phyloP scores from a whole-genome alignment of 2,888 invertebrate genomes.

The Pterostichus niger region DNA sequence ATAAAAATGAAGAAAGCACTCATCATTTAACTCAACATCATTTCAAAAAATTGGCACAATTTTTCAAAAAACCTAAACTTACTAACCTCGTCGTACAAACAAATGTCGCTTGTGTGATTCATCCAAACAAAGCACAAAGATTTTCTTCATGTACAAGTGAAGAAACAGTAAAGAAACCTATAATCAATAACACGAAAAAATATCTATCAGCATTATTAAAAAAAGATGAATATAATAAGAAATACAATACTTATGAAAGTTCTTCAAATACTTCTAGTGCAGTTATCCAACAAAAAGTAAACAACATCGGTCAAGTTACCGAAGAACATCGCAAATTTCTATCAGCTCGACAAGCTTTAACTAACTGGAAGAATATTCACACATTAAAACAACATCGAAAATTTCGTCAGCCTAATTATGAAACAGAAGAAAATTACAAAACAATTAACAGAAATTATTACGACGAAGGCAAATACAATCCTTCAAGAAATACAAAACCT shows the following conservation, averaged over 20 bases:
- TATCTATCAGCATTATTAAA: no score
- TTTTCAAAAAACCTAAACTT: conserved; percentile 11
- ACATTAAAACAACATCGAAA: conserved; percentile 43
- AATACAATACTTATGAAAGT: background rate
- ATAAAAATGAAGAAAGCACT: conserved; percentile 40
- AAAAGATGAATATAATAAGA: background rate
- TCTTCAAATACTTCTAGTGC: background rate
- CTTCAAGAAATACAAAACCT: background rate
- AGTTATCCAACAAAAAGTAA: background rate
- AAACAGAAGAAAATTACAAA: background rate
- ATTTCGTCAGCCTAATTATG: background rate
- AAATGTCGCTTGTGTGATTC: conserved; percentile 44
- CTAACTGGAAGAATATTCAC: conserved; percentile 59
- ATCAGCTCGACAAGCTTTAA: conserved; percentile 51
- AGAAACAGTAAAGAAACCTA: background rate
- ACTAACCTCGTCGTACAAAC: conserved; percentile 25
- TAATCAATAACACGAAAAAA: no score
- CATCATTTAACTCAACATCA: conserved; percentile 36
- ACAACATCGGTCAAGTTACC: conserved; percentile 3
- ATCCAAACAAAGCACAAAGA: conserved; percentile 8
- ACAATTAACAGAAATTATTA: background rate
- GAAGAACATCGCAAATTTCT: conserved; percentile 18
- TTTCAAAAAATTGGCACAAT: background rate
- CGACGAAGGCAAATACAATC: background rate
- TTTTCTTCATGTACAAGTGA: background rate